These are phyloP conservation scores for Saccostrea glomerata DNA, from an alignment of 1,140 invertebrate genomes.

Conservation along the genomic window DNA sequence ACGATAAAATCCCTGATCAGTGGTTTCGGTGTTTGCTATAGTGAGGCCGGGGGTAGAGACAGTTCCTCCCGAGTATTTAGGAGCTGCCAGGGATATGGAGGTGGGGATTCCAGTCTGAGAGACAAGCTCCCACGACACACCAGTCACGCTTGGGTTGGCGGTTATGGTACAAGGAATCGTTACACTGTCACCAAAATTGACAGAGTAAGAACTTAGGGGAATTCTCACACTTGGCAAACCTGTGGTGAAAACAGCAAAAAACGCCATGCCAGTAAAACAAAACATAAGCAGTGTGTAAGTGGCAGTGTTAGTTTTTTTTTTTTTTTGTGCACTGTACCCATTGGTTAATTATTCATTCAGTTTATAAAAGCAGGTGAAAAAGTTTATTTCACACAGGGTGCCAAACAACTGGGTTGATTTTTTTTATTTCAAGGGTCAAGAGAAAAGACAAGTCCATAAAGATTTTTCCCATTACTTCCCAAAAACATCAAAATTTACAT, in stretches of 20 bases:
- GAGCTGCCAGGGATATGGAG: neutral
- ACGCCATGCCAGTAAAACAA: neutral
- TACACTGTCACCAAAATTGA: conserved; percentile 22
- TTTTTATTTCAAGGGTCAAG: neutral
- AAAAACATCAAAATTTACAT: conserved; percentile 1
- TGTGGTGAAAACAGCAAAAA: conserved; percentile 34
- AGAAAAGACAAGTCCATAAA: neutral
- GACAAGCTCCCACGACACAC: conserved; percentile 10
- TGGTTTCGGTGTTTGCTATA: conserved; percentile 37
- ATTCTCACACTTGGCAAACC: conserved; percentile 27
- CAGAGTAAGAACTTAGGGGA: conserved; percentile 29
- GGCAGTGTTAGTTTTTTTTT: too few species aligned
- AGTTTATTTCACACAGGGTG: neutral
- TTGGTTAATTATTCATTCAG: neutral
- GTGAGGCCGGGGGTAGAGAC: conserved; percentile 38
- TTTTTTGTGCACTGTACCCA: neutral
- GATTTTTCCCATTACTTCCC: conserved; percentile 17
- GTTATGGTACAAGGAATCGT: conserved; percentile 43
- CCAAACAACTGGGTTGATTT: neutral
- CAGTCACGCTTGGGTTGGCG: conserved; percentile 30
- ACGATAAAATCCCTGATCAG: conserved; percentile 50
- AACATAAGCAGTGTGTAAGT: neutral
- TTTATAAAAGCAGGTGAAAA: neutral
- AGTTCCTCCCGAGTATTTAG: conserved; percentile 48
- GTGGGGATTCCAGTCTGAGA: neutral